Base-by-base conservation (phyloP, 2,113 vertebrate genomes). In the Cephalopholis sonnerati region DNA sequence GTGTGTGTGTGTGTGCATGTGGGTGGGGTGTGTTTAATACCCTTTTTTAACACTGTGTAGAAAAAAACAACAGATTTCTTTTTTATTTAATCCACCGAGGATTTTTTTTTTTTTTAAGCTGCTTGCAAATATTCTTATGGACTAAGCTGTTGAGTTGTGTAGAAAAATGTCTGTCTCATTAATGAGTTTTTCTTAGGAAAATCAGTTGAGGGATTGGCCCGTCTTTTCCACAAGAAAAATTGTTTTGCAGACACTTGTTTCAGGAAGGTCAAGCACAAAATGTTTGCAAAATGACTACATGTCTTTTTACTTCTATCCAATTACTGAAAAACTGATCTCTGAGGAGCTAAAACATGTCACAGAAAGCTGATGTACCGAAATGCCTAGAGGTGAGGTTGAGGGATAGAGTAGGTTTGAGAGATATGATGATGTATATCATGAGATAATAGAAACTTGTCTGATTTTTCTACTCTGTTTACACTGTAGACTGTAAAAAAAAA, bases 1-100 rank as follows among this genome's bases (percentile, higher is more conserved):
- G 32, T 36, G 32, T 36, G 32, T 36, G 32, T 36, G 32, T 36
- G 32, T 36, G 57, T 74, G 63, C 2, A 24, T 75, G 88, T 79
- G 75, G 72, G 64, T 67, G 62, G 84, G 79, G 64, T 75, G 55
- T 69, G 2, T 81, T 74, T 90, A 91, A 91, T 87, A 46, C 65
- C 70, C 51, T 75, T 89, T 87, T 87, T 84, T 84, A 82, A 72
- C 24, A 59, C 57, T 50, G 48, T 39, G 66, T 24, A 51, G 70
- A 50, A 44, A 62, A 67, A 68, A 79, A 78, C 18, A 59, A 63
- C 41, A 74, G 63, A 73, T 81, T 84, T 85, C 53, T 71, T 71
- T 85, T 88, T 85, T 62, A 77, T 87, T 82, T 88, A 92, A 92
- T 93, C 91, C 86, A 77, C 4, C 20, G 51, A 75, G 85, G 86